Evolutionary conservation across 2,888 invertebrate species (phyloP).

Genomic region (Iphiclides podalirius): DNA sequence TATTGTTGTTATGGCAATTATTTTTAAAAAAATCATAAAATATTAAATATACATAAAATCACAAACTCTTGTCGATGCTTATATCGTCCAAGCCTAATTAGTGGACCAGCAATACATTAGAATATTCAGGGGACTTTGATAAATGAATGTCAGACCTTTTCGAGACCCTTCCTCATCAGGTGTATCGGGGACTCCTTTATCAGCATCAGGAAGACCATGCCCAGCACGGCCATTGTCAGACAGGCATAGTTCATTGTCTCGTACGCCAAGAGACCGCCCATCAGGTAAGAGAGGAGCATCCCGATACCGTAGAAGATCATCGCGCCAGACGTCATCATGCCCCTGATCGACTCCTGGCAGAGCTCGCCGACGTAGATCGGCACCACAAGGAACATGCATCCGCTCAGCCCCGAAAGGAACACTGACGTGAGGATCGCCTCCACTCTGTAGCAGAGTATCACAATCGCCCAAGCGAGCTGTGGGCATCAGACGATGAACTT

Average conservation of each 20-base stretch:
- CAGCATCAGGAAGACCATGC: slow-evolving; percentile 34
- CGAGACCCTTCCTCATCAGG: slow-evolving; percentile 31
- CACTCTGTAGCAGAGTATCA: slow-evolving; percentile 40
- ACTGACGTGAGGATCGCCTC: slow-evolving; percentile 45
- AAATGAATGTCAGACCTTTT: slow-evolving; percentile 44
- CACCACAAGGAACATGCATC: slow-evolving; percentile 41
- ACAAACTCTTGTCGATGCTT: too few species aligned
- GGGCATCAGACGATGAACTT: slow-evolving; percentile 9
- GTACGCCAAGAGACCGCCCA: slow-evolving; percentile 50
- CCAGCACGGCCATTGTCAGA: slow-evolving; percentile 37
- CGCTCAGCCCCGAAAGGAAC: slow-evolving; percentile 50
- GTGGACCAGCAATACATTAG: too few species aligned
- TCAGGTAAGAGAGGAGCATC: slow-evolving; percentile 34
- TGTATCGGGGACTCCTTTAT: slow-evolving; percentile 47
- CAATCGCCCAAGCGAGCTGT: slow-evolving; percentile 52
- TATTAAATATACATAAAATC: too few species aligned
- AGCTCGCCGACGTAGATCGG: slow-evolving; percentile 36
- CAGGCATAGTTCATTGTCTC: slow-evolving; percentile 43
- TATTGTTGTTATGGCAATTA: too few species aligned
- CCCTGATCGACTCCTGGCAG: slow-evolving; percentile 34
- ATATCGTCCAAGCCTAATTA: too few species aligned
- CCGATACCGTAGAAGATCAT: slow-evolving; percentile 32
- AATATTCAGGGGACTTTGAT: too few species aligned
- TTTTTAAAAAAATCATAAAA: too few species aligned
- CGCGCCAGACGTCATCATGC: slow-evolving; percentile 29